These are phyloP conservation scores for Podarcis muralis DNA, from an alignment of 2,113 vertebrate genomes.

Conservation along the genomic window DNA sequence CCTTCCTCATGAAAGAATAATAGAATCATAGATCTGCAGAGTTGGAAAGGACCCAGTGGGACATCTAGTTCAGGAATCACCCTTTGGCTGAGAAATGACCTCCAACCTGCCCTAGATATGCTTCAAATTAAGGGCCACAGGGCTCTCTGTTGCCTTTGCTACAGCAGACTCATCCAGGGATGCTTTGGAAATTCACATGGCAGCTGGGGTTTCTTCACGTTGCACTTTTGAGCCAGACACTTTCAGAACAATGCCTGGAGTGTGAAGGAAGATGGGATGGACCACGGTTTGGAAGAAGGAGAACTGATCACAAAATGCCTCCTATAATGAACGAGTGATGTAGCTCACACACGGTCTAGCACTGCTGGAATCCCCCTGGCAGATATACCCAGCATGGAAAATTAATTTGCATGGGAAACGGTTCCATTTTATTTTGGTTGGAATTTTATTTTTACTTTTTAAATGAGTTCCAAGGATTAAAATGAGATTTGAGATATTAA, in stretches of 20 bases:
- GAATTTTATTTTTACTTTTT: background rate
- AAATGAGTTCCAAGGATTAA: background rate
- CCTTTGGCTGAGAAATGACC: no score
- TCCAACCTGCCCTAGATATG: no score
- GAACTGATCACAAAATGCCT: slow-evolving; percentile 26
- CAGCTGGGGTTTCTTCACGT: background rate
- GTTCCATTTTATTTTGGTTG: slow-evolving; percentile 11
- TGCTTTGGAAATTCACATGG: background rate
- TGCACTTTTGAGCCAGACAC: slow-evolving; percentile 32
- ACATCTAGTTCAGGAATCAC: no score
- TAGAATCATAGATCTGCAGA: no score
- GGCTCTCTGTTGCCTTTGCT: background rate
- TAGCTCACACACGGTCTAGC: slow-evolving; percentile 9
- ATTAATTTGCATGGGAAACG: slow-evolving; percentile 25
- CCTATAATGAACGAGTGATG: slow-evolving; percentile 36
- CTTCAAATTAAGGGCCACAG: background rate
- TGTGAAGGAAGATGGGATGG: background rate
- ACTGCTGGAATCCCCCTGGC: background rate
- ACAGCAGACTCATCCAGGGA: background rate
- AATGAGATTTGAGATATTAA: background rate
- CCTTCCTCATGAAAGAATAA: no score
- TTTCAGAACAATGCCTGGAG: slow-evolving; percentile 11
- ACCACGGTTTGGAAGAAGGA: background rate
- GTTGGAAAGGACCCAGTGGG: no score
- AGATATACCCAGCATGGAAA: background rate